Evolutionary conservation across 2,797 vertebrate species (phyloP), one percentile per base, ranked within the genome.

Genomic region (Echeneis naucrates): DNA sequence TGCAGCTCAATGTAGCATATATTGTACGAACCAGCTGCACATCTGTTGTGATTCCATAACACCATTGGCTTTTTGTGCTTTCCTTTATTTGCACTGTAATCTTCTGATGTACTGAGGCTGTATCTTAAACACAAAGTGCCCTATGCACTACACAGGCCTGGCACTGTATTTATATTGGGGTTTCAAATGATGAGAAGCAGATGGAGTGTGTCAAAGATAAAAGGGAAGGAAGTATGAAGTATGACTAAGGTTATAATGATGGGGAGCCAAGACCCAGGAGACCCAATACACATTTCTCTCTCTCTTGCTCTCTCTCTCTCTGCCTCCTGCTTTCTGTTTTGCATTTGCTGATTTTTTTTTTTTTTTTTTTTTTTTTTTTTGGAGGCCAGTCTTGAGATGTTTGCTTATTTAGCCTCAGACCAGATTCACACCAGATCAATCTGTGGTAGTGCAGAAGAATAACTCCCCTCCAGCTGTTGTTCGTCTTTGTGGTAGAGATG

Each of bases 151-250:
- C 73, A 68, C 75, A 79, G 79, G 84, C 77, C 77, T 83, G 76
- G 83, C 73, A 82, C 86, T 87, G 87, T 89, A 88, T 90, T 90
- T 89, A 87, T 87, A 90, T 82, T 87, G 85, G 70, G 75, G 75
- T 86, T 90, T 89, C 75, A 87, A 68, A 47, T 88, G 82, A 93
- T 88, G 85, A 81, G 74, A 83, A 92, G 83, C 92, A 93, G 89
- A 92, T 90, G 90, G 82, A 85, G 85, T 83, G 77, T 85, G 87
- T 91, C 84, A 84, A 91, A 90, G 88, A 92, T 92, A 87, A 93
- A 93, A 93, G 91, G 71, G 73, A 87, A 90, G 89, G 88, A 92
- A 91, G 90, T 91, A 92, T 92, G 88, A 91, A 92, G 88, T 90
- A 92, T 92, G 91, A 92, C 90, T 91, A 83, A 91, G 88, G 90